Percentiles rank a stretch among this genome's conserved stretches.
Evolutionary conservation across 2,888 invertebrate species (phyloP).

Genomic region (Pilophorus perplexus): DNA sequence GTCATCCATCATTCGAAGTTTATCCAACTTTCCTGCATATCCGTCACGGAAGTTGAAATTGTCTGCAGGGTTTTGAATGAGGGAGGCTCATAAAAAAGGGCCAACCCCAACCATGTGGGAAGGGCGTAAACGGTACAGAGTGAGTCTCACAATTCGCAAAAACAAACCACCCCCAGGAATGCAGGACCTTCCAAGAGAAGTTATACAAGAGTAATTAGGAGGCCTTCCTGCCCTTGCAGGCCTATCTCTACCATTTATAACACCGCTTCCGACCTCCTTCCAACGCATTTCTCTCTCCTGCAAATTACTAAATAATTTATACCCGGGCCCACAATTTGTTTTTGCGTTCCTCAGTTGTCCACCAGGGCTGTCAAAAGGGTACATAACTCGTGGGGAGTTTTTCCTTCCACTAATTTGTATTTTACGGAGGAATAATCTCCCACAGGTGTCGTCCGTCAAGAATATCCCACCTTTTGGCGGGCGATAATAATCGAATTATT

Average conservation of each 20-base stretch:
- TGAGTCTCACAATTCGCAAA: conserved; percentile 2
- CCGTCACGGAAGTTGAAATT: conserved; percentile 27
- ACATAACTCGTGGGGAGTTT: no score
- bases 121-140: background rate
- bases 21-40: conserved; percentile 10
- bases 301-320: conserved; percentile 38
- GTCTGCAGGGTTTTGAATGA: conserved; percentile 9
- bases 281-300: no score
- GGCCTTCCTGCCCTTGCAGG: background rate
- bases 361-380: background rate
- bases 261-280: conserved; percentile 11
- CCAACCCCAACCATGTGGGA: background rate
- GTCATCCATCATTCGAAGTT: conserved; percentile 37
- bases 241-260: conserved; percentile 30
- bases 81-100: conserved; percentile 13
- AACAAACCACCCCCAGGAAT: conserved; percentile 23
- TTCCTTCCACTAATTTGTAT: no score
- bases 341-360: conserved; percentile 4
- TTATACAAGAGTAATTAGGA: conserved; percentile 37
- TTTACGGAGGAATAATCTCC: no score
- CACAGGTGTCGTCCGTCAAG: no score
- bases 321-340: conserved; percentile 12
- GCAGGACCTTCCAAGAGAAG: conserved; percentile 12
- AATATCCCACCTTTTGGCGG: no score
- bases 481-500: no score